A percentile compares a stretch with the other conserved stretches of the same genome.
Evolutionary conservation across 1,140 invertebrate genomes (phyloP).

Genomic region (Dreissena polymorpha): DNA sequence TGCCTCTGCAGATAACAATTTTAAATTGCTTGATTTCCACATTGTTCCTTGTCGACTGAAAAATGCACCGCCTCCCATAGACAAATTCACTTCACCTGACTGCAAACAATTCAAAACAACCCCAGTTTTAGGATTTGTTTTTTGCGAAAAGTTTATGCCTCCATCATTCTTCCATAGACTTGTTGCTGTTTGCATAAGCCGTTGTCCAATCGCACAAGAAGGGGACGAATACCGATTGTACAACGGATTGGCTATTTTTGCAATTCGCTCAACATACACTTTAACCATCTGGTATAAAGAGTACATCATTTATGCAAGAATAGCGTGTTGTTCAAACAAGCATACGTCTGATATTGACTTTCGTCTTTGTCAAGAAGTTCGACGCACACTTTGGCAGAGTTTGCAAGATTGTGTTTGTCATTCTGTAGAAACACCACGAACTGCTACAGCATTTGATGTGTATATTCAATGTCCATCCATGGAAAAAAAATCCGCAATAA

Average conservation of each 20-base stretch:
- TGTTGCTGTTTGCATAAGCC: too few species aligned
- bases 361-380: background rate
- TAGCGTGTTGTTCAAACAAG: background rate
- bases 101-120: too few species aligned
- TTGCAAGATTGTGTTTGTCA: slow-evolving; percentile 10
- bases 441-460: slow-evolving; percentile 25
- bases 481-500: background rate
- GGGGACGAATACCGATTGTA: background rate
- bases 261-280: background rate
- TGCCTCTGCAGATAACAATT: background rate
- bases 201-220: background rate
- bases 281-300: too few species aligned
- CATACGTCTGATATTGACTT: background rate
- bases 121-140: too few species aligned
- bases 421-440: background rate
- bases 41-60: too few species aligned
- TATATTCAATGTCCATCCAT: slow-evolving; percentile 22
- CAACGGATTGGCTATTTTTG: slow-evolving; percentile 25
- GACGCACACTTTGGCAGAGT: background rate
- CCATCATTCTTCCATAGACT: too few species aligned
- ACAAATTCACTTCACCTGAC: too few species aligned
- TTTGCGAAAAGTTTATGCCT: too few species aligned
- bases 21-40: too few species aligned
- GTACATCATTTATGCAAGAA: slow-evolving; percentile 21
- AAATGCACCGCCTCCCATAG: too few species aligned